Conservation (phyloP, 2,797 vertebrate species). For the Pantherophis vulpinus region DNA sequence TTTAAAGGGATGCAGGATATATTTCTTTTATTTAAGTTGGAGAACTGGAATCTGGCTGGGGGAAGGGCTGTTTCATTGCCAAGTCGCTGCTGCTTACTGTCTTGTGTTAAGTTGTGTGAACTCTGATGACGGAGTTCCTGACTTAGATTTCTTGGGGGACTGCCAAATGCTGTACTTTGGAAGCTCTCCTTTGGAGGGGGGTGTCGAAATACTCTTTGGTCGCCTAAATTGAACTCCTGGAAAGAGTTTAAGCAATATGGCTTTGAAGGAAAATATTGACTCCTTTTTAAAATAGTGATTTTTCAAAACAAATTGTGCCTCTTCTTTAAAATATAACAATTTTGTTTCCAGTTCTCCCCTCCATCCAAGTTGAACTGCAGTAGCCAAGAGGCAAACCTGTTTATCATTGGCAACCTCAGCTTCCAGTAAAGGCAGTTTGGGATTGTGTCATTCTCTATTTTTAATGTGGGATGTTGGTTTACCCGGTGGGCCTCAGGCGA, state of each 20-base stretch:
- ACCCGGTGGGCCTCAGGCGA: not conserved
- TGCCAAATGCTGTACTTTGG: not conserved
- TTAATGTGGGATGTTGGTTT: slow-evolving; percentile 12
- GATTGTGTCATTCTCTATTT: not conserved
- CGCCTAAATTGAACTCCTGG: not conserved
- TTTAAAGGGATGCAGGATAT: not conserved
- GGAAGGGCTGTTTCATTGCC: not conserved
- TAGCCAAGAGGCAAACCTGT: not conserved
- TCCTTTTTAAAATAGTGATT: not conserved
- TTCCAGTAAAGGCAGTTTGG: not conserved
- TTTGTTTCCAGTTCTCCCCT: not conserved
- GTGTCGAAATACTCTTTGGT: not conserved
- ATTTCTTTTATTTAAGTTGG: not conserved
- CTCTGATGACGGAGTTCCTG: not conserved
- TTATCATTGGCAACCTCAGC: not conserved
- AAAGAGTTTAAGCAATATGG: not conserved
- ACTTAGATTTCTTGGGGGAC: not conserved
- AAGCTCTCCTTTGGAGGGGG: not conserved
- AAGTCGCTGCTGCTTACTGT: not conserved
- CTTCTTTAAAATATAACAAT: not conserved
- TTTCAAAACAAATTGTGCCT: not conserved
- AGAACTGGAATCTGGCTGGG: not conserved
- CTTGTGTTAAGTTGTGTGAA: not conserved
- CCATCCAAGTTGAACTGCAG: not conserved
- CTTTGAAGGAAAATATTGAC: not conserved